Evolutionary conservation across 2,113 vertebrate species (phyloP).

Genomic region (Psilopogon haemacephalus): DNA sequence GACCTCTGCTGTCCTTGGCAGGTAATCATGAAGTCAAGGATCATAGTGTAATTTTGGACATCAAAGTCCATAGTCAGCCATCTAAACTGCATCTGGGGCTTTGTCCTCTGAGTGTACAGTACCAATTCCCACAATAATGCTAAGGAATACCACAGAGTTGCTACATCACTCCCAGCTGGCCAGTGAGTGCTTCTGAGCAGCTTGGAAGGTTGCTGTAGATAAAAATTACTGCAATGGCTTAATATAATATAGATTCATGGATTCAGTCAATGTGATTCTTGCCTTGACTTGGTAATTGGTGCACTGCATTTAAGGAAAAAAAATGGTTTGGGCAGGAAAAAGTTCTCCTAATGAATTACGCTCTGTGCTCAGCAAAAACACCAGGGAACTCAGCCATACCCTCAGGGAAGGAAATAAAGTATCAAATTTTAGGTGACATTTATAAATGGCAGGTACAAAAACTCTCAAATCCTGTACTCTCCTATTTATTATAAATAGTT

Average conservation of each 20-base stretch:
- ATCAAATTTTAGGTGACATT: conserved; percentile 3
- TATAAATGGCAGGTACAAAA: background rate
- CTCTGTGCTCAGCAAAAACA: conserved; percentile 12
- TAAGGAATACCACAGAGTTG: background rate
- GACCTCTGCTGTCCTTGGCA: background rate
- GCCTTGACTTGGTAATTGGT: background rate
- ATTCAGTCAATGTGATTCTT: background rate
- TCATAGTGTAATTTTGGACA: background rate
- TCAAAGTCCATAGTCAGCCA: background rate
- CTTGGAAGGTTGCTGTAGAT: background rate
- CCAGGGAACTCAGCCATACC: background rate
- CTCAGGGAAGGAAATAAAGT: background rate
- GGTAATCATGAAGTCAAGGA: background rate
- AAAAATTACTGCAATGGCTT: background rate
- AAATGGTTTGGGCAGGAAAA: background rate
- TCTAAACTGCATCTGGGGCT: background rate
- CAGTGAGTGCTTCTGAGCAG: background rate
- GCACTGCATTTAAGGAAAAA: background rate
- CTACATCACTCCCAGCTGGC: background rate
- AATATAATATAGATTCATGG: background rate
- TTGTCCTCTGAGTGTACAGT: accelerated
- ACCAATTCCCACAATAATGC: background rate
- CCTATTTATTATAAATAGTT: conserved; percentile 9
- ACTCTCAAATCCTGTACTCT: background rate
- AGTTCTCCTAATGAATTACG: background rate